Conservation (phyloP, 2,888 invertebrate species). For the Trachelus tabidus region DNA sequence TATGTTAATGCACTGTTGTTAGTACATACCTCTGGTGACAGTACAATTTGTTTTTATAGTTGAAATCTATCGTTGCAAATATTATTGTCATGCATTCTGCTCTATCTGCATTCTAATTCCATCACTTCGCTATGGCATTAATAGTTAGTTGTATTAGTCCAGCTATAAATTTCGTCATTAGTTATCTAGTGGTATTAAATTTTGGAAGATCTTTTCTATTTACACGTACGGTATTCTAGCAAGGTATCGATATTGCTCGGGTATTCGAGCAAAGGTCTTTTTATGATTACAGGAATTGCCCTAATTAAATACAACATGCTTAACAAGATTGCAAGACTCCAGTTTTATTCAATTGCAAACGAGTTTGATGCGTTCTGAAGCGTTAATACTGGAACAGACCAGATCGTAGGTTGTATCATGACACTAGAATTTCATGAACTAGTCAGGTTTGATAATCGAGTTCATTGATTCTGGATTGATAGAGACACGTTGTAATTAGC, state of each 20-base stretch:
- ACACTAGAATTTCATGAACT: neutral
- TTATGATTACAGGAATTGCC: neutral
- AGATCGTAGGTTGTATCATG: neutral
- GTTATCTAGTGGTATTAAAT: neutral
- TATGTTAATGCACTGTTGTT: neutral
- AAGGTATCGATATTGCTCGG: neutral
- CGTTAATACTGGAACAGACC: neutral
- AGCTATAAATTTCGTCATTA: neutral
- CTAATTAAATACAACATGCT: neutral
- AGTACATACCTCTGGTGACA: neutral
- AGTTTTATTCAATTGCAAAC: neutral
- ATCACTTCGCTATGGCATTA: neutral
- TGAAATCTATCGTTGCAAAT: neutral
- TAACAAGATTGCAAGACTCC: neutral
- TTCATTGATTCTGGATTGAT: neutral
- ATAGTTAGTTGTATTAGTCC: neutral
- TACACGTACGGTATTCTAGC: neutral
- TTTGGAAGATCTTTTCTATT: neutral
- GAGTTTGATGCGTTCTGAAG: neutral
- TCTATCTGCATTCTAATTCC: neutral
- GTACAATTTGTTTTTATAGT: neutral
- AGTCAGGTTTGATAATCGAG: neutral
- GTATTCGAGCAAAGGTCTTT: neutral
- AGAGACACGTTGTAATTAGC: neutral
- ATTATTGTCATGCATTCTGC: neutral